These are phyloP conservation scores for Mesoligia furuncula DNA, from an alignment of 2,888 invertebrate genomes.

Conservation along the genomic window DNA sequence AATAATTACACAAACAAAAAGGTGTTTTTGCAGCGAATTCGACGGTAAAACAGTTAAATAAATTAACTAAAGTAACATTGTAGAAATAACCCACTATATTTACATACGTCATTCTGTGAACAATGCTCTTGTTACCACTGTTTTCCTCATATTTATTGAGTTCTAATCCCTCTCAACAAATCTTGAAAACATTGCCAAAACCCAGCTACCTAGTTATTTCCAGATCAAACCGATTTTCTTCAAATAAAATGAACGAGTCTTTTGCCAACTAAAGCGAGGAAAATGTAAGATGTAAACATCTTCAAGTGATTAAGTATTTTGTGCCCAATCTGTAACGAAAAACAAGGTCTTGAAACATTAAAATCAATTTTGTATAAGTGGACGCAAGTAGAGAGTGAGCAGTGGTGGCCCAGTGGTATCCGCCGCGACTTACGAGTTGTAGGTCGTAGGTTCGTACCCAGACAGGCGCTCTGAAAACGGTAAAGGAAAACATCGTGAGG, in stretches of 20 bases:
- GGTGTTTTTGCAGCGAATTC: slow-evolving; percentile 14
- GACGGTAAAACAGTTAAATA: slow-evolving; percentile 7
- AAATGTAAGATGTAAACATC: slow-evolving; percentile 40
- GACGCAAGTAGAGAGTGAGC: neutral
- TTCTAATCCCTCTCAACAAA: slow-evolving; percentile 5
- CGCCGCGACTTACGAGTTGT: neutral
- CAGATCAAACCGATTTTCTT: slow-evolving; percentile 31
- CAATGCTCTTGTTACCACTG: neutral
- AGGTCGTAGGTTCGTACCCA: neutral
- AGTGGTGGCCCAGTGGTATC: neutral
- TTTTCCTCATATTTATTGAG: slow-evolving; percentile 23
- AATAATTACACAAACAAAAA: slow-evolving; percentile 45
- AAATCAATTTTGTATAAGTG: slow-evolving; percentile 7
- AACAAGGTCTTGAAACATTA: slow-evolving; percentile 6
- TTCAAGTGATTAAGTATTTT: slow-evolving; percentile 40
- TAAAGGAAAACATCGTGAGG: neutral
- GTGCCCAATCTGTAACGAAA: slow-evolving; percentile 1
- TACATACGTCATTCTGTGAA: neutral
- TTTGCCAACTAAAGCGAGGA: slow-evolving; percentile 20
- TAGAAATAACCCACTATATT: neutral
- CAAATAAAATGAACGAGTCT: slow-evolving; percentile 34
- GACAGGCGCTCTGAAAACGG: neutral
- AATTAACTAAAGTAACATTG: neutral
- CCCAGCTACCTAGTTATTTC: slow-evolving; percentile 30
- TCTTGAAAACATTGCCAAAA: slow-evolving; percentile 35